Base-by-base conservation (phyloP, 2,797 vertebrate species). In the Aythya fuligula region DNA sequence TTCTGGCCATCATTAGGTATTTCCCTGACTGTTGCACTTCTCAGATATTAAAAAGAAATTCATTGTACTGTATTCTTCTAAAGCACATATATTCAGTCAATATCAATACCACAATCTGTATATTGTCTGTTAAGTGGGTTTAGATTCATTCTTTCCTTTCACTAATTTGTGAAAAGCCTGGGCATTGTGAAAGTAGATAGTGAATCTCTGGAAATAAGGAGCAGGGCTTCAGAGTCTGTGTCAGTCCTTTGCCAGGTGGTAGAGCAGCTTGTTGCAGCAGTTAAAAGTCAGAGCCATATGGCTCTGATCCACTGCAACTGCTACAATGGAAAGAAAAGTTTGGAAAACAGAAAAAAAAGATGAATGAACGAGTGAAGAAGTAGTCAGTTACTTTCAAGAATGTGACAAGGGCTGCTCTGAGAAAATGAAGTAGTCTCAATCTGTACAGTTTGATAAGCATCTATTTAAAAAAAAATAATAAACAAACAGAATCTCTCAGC, bases 261-360 rank as follows among this genome's bases (percentile, higher is more conserved):
- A 94, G 80, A 96, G 93, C 97, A 97, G 97, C 96, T 97, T 97
- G 97, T 64, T 96, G 90, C 88, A 96, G 91, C 96, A 97, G 95
- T 97, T 97, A 95, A 97, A 97, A 97, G 94, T 94, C 89, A 89
- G 88, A 94, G 93, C 97, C 96, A 96, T 97, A 97, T 97, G 97
- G 93, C 96, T 93, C 76, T 95, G 93, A 96, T 96, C 95, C 93
- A 91, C 76, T 96, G 95, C 93, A 97, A 96, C 95, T 96, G 97
- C 95, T 94, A 89, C 89, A 95, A 92, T 92, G 82, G 93, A 89
- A 90, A 81, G 87, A 86, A 89, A 95, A 95, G 93, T 97, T 96
- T 96, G 77, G 93, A 94, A 94, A 96, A 92, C 56, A 91, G 79
- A 93, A 85, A 93, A 88, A 93, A 92, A 86, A 94, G 83, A 94